phyloP scores from a whole-genome alignment of 2,888 invertebrate species.

The Torymus aiolomorphi region DNA sequence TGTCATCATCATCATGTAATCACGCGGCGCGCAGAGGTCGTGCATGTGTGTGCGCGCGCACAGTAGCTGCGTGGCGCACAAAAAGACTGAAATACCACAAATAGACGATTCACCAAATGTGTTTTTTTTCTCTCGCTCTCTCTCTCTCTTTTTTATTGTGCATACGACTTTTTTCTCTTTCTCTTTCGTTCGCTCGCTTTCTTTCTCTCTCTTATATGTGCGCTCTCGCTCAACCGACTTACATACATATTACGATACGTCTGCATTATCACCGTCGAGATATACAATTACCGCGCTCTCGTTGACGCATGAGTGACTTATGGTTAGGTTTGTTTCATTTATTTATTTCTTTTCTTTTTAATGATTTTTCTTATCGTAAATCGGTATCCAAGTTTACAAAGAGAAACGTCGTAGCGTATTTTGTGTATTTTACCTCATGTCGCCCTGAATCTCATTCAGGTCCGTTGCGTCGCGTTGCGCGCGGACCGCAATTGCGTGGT shows the following conservation, averaged over 20 bases:
- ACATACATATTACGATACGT: too few relatives aligned
- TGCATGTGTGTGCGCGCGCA: too few relatives aligned
- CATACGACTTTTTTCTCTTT: too few relatives aligned
- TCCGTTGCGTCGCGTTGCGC: neutral
- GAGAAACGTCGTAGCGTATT: neutral
- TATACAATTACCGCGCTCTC: neutral
- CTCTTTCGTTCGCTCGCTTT: neutral
- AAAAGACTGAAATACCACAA: slow-evolving; percentile 17
- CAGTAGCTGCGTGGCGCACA: slow-evolving; percentile 4
- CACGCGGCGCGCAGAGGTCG: too few relatives aligned
- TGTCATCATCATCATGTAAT: too few relatives aligned
- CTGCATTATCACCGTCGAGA: too few relatives aligned
- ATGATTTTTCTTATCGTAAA: slow-evolving; percentile 1
- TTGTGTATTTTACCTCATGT: neutral
- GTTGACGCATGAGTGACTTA: neutral
- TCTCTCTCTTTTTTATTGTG: too few relatives aligned
- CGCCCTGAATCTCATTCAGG: slow-evolving; percentile 49
- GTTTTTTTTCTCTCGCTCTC: too few relatives aligned
- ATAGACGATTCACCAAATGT: too few relatives aligned
- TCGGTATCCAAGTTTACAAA: slow-evolving; percentile 37
- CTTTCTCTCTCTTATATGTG: neutral
- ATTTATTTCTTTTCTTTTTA: neutral
- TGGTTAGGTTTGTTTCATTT: too few relatives aligned
- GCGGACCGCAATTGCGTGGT: neutral
- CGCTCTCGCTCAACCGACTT: too few relatives aligned